Conservation (phyloP, 2,797 vertebrate species). For the Crenuchus spilurus region DNA sequence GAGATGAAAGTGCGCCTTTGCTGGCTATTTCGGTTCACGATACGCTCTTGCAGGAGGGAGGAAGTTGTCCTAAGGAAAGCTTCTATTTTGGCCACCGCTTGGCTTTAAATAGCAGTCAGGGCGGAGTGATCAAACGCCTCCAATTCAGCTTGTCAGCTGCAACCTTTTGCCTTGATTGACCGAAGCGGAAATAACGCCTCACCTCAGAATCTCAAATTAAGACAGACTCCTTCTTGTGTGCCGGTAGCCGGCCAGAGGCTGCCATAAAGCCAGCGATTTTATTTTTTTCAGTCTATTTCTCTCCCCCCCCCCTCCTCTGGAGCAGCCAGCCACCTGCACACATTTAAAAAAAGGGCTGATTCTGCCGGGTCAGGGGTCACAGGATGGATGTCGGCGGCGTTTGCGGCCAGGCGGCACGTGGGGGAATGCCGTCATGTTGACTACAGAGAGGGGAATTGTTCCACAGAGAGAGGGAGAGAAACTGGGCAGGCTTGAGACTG, state of each 20-base stretch:
- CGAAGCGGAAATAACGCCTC: constrained; percentile 66
- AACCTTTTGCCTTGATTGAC: constrained; percentile 58
- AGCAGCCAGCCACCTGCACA: constrained; percentile 57
- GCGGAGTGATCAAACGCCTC: constrained; percentile 64
- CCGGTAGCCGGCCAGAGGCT: constrained; percentile 53
- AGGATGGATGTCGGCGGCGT: constrained; percentile 49
- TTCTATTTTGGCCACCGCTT: constrained; percentile 41
- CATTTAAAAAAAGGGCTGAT: constrained; percentile 50
- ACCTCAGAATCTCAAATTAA: constrained; percentile 63
- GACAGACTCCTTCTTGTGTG: constrained; percentile 66
- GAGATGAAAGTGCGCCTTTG: constrained; percentile 46
- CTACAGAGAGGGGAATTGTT: constrained; percentile 52
- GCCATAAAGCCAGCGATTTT: constrained; percentile 65
- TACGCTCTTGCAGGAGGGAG: constrained; percentile 61
- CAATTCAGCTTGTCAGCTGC: constrained; percentile 64
- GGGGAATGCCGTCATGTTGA: constrained; percentile 38
- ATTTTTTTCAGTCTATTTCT: constrained; percentile 33
- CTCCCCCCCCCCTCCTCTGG: constrained; percentile 21
- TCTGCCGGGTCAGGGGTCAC: constrained; percentile 56
- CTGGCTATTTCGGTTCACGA: constrained; percentile 65
- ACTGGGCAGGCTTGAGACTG: background rate
- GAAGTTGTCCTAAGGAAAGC: constrained; percentile 59
- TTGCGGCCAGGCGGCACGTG: constrained; percentile 37
- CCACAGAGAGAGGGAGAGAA: background rate
- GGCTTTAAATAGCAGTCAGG: constrained; percentile 36